phyloP scores from a whole-genome alignment of 2,113 vertebrate genomes.

The Microcebus lehilahytsara region DNA sequence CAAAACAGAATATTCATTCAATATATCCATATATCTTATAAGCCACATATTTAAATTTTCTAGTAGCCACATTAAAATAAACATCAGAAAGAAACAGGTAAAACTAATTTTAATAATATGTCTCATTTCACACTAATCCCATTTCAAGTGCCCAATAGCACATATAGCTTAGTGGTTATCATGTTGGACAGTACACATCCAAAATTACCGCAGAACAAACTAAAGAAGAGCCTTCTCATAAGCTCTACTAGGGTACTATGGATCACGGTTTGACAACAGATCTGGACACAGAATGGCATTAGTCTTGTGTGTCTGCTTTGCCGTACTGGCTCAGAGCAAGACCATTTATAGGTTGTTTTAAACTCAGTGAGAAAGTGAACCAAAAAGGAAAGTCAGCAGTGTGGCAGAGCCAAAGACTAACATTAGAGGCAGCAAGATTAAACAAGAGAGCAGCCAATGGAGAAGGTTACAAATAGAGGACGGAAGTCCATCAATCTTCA shows the following conservation, averaged over 20 bases:
- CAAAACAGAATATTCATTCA: conserved; percentile 17
- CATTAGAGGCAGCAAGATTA: neutral
- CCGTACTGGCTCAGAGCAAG: neutral
- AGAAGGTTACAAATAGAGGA: neutral
- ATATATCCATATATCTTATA: neutral
- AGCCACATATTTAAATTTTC: neutral
- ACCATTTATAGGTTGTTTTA: neutral
- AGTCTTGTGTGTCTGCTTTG: neutral
- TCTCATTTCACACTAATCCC: neutral
- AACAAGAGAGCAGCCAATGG: neutral
- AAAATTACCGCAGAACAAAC: neutral
- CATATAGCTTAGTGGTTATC: neutral
- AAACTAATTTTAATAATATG: conserved; percentile 37
- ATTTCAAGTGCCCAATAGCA: neutral
- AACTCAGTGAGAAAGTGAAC: neutral
- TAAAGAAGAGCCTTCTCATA: neutral
- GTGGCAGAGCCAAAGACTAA: neutral
- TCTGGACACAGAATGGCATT: neutral
- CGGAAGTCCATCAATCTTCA: neutral
- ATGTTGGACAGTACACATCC: neutral
- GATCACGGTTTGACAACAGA: neutral
- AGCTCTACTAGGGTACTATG: neutral
- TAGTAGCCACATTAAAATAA: neutral
- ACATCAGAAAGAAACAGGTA: conserved; percentile 20
- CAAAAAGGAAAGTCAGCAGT: neutral